A percentile compares a stretch with the other conserved stretches of the same genome.
Conservation (phyloP, 2,888 invertebrate species). For the Dynastes grantii region DNA sequence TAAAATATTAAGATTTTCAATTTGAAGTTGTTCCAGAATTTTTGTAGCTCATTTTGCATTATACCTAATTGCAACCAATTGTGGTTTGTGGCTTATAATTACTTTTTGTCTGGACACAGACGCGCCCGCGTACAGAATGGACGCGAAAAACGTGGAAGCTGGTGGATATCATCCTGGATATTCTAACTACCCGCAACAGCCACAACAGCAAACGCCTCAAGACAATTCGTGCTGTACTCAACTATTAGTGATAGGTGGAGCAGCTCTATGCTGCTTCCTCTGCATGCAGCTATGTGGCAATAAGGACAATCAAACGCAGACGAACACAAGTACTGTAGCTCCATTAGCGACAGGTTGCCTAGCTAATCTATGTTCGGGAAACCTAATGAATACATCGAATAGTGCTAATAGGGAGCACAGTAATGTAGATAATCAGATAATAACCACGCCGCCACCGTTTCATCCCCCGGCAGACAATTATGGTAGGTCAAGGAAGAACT, state of each 20-base stretch:
- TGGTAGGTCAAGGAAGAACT: conserved; percentile 50
- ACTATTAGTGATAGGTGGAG: conserved; percentile 39
- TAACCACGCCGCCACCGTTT: conserved; percentile 45
- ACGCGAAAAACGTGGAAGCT: conserved; percentile 56
- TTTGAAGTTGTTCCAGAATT: no score
- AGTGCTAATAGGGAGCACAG: conserved; percentile 40
- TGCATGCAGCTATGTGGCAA: conserved; percentile 48
- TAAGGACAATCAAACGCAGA: conserved; percentile 38
- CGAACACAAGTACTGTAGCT: conserved; percentile 30
- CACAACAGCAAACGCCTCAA: conserved; percentile 40
- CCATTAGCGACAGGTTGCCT: conserved; percentile 48
- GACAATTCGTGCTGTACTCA: conserved; percentile 39
- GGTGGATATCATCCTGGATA: conserved; percentile 45
- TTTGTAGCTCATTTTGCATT: no score
- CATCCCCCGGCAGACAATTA: conserved; percentile 38
- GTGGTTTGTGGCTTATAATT: conserved; percentile 55
- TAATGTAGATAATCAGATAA: conserved; percentile 49
- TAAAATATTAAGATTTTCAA: no score
- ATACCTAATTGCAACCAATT: conserved; percentile 20
- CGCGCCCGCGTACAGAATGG: conserved; percentile 58
- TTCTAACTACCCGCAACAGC: conserved; percentile 26
- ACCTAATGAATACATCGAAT: conserved; percentile 32
- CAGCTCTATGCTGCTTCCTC: conserved; percentile 50
- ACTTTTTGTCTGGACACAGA: conserved; percentile 59
- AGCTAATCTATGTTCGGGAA: conserved; percentile 45